phyloP scores from a whole-genome alignment of 2,113 vertebrate genomes.

The Corydoras maculifer region DNA sequence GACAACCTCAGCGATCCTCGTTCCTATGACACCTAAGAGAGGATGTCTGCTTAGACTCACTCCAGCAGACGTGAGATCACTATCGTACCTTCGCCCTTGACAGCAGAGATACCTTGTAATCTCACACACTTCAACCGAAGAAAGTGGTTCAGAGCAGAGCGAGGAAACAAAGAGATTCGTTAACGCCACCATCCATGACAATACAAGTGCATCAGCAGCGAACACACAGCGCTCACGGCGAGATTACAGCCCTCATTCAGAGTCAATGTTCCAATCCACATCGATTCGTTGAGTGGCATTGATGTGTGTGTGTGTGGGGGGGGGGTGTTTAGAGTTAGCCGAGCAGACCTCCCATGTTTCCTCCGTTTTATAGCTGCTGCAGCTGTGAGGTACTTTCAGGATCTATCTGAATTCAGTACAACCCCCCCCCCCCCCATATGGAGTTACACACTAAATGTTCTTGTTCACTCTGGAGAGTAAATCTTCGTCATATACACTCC shows the following conservation, averaged over 20 bases:
- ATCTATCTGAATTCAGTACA: background rate
- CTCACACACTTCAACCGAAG: background rate
- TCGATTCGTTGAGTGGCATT: conserved; percentile 2
- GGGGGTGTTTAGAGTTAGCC: background rate
- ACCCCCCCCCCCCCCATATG: too few relatives aligned
- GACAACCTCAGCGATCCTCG: too few relatives aligned
- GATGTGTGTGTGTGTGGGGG: background rate
- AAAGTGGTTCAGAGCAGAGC: conserved; percentile 19
- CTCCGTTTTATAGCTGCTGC: conserved; percentile 20
- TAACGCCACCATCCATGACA: conserved; percentile 29
- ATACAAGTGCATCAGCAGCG: conserved; percentile 31
- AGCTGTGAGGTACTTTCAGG: background rate
- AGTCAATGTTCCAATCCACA: conserved; percentile 27
- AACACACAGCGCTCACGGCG: conserved; percentile 31
- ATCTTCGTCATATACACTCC: too few relatives aligned
- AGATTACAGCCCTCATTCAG: conserved; percentile 36
- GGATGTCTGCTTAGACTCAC: background rate
- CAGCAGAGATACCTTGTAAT: conserved; percentile 29
- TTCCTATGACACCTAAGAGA: too few relatives aligned
- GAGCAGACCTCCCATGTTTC: conserved; percentile 25
- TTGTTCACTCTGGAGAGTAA: too few relatives aligned
- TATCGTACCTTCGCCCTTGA: conserved; percentile 16
- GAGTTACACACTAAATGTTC: too few relatives aligned
- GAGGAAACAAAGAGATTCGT: conserved; percentile 21
- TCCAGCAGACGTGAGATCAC: background rate